Conservation (phyloP, 1,140 invertebrate species). For the Archegozetes longisetosus region DNA sequence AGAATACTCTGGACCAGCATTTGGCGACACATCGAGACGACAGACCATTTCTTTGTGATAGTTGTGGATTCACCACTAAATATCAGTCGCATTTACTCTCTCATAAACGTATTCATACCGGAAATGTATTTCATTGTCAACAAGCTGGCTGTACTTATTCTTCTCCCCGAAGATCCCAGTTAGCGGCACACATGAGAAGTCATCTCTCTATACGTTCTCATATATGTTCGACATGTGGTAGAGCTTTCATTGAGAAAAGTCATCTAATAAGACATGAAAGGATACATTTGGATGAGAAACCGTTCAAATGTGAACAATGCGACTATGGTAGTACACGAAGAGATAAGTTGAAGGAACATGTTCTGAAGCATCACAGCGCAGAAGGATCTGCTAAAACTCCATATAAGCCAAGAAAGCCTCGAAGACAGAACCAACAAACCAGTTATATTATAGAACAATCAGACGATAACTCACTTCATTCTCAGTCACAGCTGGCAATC, state of each 20-base stretch:
- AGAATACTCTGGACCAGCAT: constrained; percentile 42
- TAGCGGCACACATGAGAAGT: constrained; percentile 44
- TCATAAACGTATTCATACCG: constrained; percentile 47
- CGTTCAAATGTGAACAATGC: constrained; percentile 41
- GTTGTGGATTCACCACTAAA: constrained; percentile 48
- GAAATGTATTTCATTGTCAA: constrained; percentile 41
- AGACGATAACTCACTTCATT: neutral
- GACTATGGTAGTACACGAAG: constrained; percentile 44
- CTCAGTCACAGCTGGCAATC: neutral
- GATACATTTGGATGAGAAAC: constrained; percentile 43
- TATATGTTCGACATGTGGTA: constrained; percentile 41
- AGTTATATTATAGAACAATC: neutral
- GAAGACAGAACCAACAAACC: constrained; percentile 11
- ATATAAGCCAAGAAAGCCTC: constrained; percentile 32
- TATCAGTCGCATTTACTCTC: constrained; percentile 46
- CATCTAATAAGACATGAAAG: constrained; percentile 45
- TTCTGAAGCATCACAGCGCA: constrained; percentile 41
- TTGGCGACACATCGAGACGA: constrained; percentile 37
- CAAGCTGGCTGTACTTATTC: constrained; percentile 44
- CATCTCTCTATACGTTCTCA: constrained; percentile 45
- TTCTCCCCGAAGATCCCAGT: constrained; percentile 46
- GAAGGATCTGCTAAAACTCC: constrained; percentile 36
- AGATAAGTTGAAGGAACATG: constrained; percentile 51
- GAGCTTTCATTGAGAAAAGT: constrained; percentile 47
- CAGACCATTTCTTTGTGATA: constrained; percentile 41